Evolutionary conservation across 2,113 vertebrate species (phyloP), one percentile per base, ranked within the genome.

Genomic region (Oreochromis niloticus): DNA sequence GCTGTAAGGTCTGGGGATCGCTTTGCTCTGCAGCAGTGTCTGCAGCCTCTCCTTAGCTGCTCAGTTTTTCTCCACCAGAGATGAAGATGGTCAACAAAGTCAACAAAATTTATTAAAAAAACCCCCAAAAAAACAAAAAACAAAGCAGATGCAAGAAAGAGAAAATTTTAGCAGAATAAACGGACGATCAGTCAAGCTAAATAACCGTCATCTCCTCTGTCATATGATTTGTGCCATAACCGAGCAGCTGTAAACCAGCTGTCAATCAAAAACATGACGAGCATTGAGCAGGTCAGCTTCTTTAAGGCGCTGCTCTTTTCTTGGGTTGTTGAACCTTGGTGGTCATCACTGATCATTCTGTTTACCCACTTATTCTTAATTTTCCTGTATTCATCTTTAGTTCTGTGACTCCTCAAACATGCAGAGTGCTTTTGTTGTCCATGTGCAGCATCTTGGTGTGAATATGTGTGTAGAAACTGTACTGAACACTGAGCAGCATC

Each of bases 341-440:
- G 71, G 24, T 48, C 43, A 30, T 17, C 9, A 0, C 41, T 19
- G 24, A 5, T 6, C 71, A 19, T 0, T 27, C 9, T 75, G 14
- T 75, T 30, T 75, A 5, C 24, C 24, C 43, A 32, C 2, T 50
- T 75, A 30, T 12, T 48, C 22, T 0, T 30, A 9, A 48, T 73
- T 3, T 30, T 73, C 22, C 39, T 46, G 9, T 11, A 17, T 17
- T 75, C 0, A 48, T 32, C 19, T 50, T 73, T 75, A 48, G 9
- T 75, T 27, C 71, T 32, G 43, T 50, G 71, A 75, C 43, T 75
- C 71, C 24, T 39, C 16, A 50, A 50, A 73, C 22, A 48, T 48
- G 41, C 14, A 0, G 41, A 0, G 0, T 73, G 68, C 68, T 48
- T 41, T 11, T 73, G 0, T 0, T 73, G 22, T 46, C 5, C n/a